A percentile compares a stretch with the other conserved stretches of the same genome.
Evolutionary conservation across 2,113 vertebrate species (phyloP).

Genomic region (Crotalus helleri): DNA sequence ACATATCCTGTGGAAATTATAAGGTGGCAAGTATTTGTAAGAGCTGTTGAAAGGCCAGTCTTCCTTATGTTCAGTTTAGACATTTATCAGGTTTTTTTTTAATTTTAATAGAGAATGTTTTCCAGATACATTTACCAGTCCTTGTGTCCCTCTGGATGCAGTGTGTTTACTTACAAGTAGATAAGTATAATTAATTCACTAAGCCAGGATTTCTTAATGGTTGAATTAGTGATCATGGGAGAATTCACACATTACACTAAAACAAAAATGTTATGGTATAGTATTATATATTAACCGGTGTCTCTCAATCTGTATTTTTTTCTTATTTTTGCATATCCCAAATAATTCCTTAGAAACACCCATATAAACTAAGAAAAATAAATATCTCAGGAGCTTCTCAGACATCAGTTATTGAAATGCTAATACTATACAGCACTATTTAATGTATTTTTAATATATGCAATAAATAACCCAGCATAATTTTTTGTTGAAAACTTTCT

Average conservation of each 20-base stretch:
- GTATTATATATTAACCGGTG: neutral
- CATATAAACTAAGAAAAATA: slow-evolving; percentile 34
- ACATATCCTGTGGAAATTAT: too few relatives aligned
- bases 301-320: neutral
- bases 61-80: neutral
- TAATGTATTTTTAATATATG: neutral
- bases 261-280: neutral
- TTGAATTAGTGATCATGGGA: neutral
- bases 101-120: neutral
- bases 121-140: neutral
- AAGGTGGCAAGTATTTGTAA: neutral
- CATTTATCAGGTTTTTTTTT: neutral
- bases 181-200: neutral
- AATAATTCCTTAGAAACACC: slow-evolving; percentile 48
- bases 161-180: neutral
- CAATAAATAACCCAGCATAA: neutral
- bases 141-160: neutral
- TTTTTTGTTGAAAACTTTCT: neutral
- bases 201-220: neutral
- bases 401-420: slow-evolving; percentile 53
- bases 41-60: neutral
- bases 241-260: neutral
- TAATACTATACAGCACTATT: slow-evolving; percentile 37
- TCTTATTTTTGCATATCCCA: slow-evolving; percentile 41
- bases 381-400: slow-evolving; percentile 38